phyloP scores from a whole-genome alignment of 2,888 invertebrate species.

The Catocala nupta region DNA sequence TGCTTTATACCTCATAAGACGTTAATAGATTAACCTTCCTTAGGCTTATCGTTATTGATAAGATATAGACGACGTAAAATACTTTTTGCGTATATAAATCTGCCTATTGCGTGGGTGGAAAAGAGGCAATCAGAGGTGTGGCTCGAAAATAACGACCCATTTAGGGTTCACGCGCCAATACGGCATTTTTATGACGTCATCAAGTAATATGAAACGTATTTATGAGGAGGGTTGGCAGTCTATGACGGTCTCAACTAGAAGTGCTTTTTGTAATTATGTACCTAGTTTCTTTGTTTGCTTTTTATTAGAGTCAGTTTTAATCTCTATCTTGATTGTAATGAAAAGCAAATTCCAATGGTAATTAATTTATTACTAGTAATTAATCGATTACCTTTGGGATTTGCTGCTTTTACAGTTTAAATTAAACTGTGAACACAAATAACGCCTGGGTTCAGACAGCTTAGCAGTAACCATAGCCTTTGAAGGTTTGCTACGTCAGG shows the following conservation, averaged over 20 bases:
- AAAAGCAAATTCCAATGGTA: too few species aligned
- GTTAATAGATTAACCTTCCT: conserved; percentile 2
- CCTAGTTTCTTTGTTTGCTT: not conserved
- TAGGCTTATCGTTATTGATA: conserved; percentile 49
- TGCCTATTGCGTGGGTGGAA: conserved; percentile 56
- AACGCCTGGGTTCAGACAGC: too few species aligned
- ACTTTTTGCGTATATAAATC: conserved; percentile 56
- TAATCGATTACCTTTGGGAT: too few species aligned
- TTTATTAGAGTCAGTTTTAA: too few species aligned
- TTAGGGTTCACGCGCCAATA: conserved; percentile 51
- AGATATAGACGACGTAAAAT: conserved; percentile 45
- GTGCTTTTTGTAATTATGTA: conserved; percentile 16
- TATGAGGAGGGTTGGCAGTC: conserved; percentile 16
- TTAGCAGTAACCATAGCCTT: too few species aligned
- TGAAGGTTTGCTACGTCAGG: too few species aligned
- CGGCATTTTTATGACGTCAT: conserved; percentile 61
- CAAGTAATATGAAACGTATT: conserved; percentile 41
- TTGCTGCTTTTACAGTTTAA: too few species aligned
- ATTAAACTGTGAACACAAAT: too few species aligned
- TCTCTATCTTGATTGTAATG: too few species aligned
- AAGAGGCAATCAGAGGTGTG: conserved; percentile 62
- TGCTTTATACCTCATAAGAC: too few species aligned
- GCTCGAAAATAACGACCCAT: conserved; percentile 59
- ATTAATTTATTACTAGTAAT: too few species aligned
- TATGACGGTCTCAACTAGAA: conserved; percentile 9